A percentile compares a stretch with the other conserved stretches of the same genome.
Conservation (phyloP, 2,113 vertebrate species). For the Larimichthys crocea region DNA sequence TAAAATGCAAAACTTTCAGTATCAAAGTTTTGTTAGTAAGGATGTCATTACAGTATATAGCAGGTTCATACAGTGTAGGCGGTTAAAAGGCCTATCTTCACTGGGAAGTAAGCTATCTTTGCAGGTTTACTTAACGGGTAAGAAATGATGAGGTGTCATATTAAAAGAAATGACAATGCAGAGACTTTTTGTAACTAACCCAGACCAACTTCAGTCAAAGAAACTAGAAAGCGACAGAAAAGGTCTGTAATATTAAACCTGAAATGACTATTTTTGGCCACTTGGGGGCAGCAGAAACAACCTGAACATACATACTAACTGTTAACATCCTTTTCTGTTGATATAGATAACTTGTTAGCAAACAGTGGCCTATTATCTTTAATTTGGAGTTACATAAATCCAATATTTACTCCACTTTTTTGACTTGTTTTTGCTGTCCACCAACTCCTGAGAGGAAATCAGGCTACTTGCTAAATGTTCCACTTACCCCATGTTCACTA, state of each 20-base stretch:
- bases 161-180: not conserved
- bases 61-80: not conserved
- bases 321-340: not conserved
- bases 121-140: not conserved
- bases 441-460: not conserved
- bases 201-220: not conserved
- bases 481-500: not conserved
- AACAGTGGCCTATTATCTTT: not conserved
- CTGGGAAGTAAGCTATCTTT: not conserved
- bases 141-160: slow-evolving; percentile 38
- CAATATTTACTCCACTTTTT: not conserved
- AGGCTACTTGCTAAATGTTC: not conserved
- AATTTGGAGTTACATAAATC: not conserved
- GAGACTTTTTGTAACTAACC: not conserved
- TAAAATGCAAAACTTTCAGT: slow-evolving; percentile 11
- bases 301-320: not conserved
- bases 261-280: not conserved
- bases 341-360: not conserved
- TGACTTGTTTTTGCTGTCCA: not conserved
- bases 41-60: slow-evolving; percentile 34
- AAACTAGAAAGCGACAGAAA: not conserved
- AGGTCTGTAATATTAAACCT: not conserved
- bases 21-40: slow-evolving; percentile 45
- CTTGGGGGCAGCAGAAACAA: slow-evolving; percentile 15
- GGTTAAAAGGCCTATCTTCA: not conserved